These are phyloP conservation scores for Eudemis profundana DNA, from an alignment of 2,888 invertebrate genomes.

Conservation along the genomic window DNA sequence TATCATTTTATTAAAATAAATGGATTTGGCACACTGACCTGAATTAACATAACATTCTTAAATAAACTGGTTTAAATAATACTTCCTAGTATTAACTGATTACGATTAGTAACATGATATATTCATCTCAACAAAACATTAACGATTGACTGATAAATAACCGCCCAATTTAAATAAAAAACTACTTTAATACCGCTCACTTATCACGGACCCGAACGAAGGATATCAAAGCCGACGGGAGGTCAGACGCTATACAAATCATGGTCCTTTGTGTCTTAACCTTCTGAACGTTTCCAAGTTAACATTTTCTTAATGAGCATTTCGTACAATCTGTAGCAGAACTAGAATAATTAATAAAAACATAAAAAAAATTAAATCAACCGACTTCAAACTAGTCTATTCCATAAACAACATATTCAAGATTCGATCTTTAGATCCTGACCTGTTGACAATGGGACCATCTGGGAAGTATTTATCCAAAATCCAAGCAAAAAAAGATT, in stretches of 20 bases:
- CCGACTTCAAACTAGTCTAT: too few species aligned
- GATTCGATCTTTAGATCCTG: too few species aligned
- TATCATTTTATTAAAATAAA: conserved; percentile 23
- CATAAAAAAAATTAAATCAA: not conserved
- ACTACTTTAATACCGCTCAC: conserved; percentile 47
- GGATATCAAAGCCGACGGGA: conserved; percentile 57
- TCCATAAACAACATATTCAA: too few species aligned
- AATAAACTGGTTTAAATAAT: conserved; percentile 27
- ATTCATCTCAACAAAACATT: conserved; percentile 23
- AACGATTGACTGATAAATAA: conserved; percentile 38
- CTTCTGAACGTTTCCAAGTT: conserved; percentile 54
- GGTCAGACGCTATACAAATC: conserved; percentile 64
- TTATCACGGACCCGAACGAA: conserved; percentile 54
- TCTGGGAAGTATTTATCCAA: too few species aligned
- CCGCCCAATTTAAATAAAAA: conserved; percentile 29
- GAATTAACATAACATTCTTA: conserved; percentile 12
- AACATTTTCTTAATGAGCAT: conserved; percentile 55
- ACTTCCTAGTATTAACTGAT: conserved; percentile 25
- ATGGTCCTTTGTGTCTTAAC: conserved; percentile 58
- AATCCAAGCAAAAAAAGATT: too few species aligned
- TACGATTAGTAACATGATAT: conserved; percentile 22
- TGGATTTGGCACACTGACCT: conserved; percentile 25
- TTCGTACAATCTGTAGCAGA: conserved; percentile 56
- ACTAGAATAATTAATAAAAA: conserved; percentile 11
- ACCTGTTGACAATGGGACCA: too few species aligned